A percentile compares a stretch with the other conserved stretches of the same genome.
phyloP scores from a whole-genome alignment of 2,113 vertebrate species.

The Alethe diademata region DNA sequence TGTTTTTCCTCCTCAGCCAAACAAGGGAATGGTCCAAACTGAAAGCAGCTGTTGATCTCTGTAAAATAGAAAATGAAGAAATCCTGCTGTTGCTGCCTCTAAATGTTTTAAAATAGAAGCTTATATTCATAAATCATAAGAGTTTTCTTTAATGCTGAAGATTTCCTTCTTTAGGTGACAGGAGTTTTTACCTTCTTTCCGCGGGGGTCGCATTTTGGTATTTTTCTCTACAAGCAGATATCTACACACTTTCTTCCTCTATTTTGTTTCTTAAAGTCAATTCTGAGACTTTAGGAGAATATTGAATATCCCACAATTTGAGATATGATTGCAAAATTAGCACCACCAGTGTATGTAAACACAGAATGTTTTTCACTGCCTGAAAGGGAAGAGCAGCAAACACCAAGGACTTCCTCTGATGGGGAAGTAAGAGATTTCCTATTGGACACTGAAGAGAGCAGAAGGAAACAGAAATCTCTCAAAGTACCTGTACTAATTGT shows the following conservation, averaged over 20 bases:
- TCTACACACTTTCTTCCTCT: not conserved
- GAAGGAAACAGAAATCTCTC: not conserved
- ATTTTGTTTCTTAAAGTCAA: not conserved
- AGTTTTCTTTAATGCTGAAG: not conserved
- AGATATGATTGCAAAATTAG: not conserved
- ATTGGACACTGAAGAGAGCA: not conserved
- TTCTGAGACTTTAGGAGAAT: not conserved
- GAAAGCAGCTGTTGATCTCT: not conserved
- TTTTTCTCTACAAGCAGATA: not conserved
- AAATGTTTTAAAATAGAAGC: not conserved
- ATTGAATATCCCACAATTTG: not conserved
- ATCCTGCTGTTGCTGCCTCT: not conserved
- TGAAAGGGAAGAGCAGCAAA: not conserved
- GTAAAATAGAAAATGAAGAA: not conserved
- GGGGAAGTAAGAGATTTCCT: not conserved
- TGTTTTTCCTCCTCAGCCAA: not conserved
- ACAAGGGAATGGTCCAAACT: not conserved
- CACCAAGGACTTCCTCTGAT: not conserved
- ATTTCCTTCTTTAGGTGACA: not conserved
- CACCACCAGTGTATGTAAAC: not conserved
- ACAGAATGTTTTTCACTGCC: not conserved
- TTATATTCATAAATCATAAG: accelerated
- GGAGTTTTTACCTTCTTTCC: not conserved
- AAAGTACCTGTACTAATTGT: not conserved
- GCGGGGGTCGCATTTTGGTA: not conserved